A percentile compares a stretch with the other conserved stretches of the same genome.
Evolutionary conservation across 2,113 vertebrate genomes (phyloP).

Genomic region (Chaetorhynchus papuensis): DNA sequence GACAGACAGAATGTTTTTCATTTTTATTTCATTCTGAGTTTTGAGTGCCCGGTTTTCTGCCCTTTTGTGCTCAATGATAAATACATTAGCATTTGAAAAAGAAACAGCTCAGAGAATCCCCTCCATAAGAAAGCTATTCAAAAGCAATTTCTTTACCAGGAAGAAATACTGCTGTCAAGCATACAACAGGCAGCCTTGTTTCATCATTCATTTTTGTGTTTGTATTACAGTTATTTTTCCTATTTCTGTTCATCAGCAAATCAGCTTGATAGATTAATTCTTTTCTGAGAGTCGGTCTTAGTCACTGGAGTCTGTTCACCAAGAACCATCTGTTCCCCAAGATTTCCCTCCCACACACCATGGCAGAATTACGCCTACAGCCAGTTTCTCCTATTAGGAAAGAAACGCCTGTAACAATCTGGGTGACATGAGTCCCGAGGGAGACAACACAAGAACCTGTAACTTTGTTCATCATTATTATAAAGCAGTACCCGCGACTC

Average conservation of each 20-base stretch:
- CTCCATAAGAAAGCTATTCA: background rate
- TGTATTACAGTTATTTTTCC: background rate
- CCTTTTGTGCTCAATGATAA: background rate
- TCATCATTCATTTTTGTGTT: background rate
- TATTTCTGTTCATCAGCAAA: constrained; percentile 20
- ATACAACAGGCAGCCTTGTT: background rate
- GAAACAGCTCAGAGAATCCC: background rate
- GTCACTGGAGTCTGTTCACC: constrained; percentile 32
- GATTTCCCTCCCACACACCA: constrained; percentile 22
- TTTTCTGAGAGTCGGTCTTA: constrained; percentile 17
- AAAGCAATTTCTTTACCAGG: constrained; percentile 1
- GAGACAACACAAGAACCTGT: background rate
- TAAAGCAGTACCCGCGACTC: background rate
- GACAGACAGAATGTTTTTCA: background rate
- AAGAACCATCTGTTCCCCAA: constrained; percentile 60
- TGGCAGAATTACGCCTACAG: constrained; percentile 20
- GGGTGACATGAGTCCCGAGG: background rate
- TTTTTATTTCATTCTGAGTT: background rate
- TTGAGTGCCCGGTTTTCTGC: background rate
- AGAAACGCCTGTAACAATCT: background rate
- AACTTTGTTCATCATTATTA: background rate
- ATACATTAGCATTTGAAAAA: background rate
- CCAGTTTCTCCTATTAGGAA: background rate
- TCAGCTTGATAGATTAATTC: constrained; percentile 2
- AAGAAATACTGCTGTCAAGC: background rate